These are phyloP conservation scores for Meloidogyne floridensis DNA, from an alignment of 1,140 invertebrate genomes.

Conservation along the genomic window DNA sequence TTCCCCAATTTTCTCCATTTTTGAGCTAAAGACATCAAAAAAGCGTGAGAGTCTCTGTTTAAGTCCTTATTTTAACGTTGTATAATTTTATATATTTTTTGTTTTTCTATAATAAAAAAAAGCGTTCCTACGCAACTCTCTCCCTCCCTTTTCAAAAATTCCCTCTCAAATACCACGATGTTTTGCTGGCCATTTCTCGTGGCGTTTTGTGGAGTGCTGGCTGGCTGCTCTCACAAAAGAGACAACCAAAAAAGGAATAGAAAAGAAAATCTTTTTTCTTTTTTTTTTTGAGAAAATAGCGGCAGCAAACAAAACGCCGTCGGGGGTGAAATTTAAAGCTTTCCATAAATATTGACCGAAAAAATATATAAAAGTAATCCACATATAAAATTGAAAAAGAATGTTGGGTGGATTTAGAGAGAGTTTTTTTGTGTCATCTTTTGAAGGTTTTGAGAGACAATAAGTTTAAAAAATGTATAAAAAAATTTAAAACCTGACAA, in stretches of 20 bases:
- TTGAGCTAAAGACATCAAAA: not conserved
- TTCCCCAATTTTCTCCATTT: not conserved
- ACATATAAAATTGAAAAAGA: slow-evolving; percentile 2
- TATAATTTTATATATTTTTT: not conserved
- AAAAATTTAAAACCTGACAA: too few relatives aligned
- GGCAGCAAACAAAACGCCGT: not conserved
- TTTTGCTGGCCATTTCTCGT: slow-evolving; percentile 5
- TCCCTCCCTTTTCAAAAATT: not conserved
- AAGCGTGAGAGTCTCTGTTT: not conserved
- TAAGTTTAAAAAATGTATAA: too few relatives aligned
- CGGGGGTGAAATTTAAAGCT: slow-evolving; percentile 2
- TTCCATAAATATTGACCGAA: slow-evolving; percentile 3
- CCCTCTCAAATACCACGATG: not conserved
- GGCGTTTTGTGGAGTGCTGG: not conserved
- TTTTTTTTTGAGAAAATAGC: not conserved
- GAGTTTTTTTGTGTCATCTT: not conserved
- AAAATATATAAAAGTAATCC: not conserved
- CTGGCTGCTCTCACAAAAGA: slow-evolving; percentile 3
- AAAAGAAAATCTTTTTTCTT: not conserved
- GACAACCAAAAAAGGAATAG: not conserved
- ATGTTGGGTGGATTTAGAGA: not conserved
- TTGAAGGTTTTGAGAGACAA: not conserved
- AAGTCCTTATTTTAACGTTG: not conserved
- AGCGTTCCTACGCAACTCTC: slow-evolving; percentile 8
- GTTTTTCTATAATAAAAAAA: not conserved